phyloP scores from a whole-genome alignment of 2,888 invertebrate genomes.

The Drosophila bunnanda region DNA sequence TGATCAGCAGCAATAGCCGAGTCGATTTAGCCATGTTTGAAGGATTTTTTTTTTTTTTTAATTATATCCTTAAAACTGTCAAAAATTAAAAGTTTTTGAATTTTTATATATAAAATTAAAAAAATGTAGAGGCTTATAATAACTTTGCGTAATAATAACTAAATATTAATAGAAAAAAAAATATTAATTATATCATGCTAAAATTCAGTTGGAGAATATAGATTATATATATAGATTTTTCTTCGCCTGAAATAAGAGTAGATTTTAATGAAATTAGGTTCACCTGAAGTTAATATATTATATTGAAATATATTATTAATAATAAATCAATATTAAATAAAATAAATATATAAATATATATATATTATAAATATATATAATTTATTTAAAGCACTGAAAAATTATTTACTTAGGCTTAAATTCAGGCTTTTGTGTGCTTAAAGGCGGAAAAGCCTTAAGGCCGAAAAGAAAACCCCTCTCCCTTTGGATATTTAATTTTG shows the following conservation, averaged over 20 bases:
- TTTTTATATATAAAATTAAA: too few species aligned
- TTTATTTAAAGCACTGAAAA: not conserved
- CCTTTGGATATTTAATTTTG: slow-evolving; percentile 43
- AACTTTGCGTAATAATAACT: too few species aligned
- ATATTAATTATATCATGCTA: too few species aligned
- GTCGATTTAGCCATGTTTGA: not conserved
- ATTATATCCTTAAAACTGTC: too few species aligned
- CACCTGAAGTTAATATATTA: not conserved
- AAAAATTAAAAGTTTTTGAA: too few species aligned
- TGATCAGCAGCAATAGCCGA: not conserved
- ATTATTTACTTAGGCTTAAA: not conserved
- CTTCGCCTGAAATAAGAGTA: not conserved
- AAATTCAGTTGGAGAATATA: not conserved
- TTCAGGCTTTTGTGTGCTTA: slow-evolving; percentile 3
- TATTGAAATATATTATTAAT: not conserved
- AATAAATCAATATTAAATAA: not conserved
- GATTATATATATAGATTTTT: not conserved
- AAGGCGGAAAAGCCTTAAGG: slow-evolving; percentile 16
- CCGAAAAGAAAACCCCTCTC: not conserved
- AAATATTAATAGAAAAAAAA: too few species aligned
- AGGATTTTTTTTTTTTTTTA: too few species aligned
- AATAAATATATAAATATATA: too few species aligned
- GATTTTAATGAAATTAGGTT: not conserved
- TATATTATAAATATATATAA: not conserved
- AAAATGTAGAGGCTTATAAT: too few species aligned